Conservation (phyloP, 2,888 invertebrate species). For the Drosophila gaucha region DNA sequence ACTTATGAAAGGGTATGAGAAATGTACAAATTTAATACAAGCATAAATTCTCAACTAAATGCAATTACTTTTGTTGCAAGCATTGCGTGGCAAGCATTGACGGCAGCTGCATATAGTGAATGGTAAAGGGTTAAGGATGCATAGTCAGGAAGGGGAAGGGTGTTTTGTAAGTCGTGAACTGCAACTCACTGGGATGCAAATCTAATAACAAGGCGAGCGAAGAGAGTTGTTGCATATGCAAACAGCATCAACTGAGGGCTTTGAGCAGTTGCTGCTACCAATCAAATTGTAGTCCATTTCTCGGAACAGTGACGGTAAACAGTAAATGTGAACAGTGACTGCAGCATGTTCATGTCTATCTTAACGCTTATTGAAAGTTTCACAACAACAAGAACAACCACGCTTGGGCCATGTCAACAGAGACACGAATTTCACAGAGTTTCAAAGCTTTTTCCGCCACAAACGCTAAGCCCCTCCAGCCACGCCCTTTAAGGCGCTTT, state of each 20-base stretch:
- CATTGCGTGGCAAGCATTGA: too few species aligned
- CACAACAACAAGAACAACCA: slow-evolving; percentile 17
- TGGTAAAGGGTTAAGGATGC: slow-evolving; percentile 18
- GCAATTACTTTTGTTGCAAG: slow-evolving; percentile 70
- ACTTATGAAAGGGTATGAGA: slow-evolving; percentile 20
- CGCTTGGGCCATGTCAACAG: slow-evolving; percentile 9
- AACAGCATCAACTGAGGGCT: slow-evolving; percentile 34
- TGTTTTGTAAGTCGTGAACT: slow-evolving; percentile 15
- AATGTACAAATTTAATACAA: slow-evolving; percentile 36
- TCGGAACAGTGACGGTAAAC: slow-evolving; percentile 1
- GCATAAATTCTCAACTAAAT: slow-evolving; percentile 71
- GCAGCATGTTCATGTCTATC: slow-evolving; percentile 16
- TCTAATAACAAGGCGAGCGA: slow-evolving; percentile 66
- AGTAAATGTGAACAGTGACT: slow-evolving; percentile 17
- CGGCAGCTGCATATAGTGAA: slow-evolving; percentile 5
- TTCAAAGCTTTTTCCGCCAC: slow-evolving; percentile 39
- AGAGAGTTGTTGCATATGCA: slow-evolving; percentile 57
- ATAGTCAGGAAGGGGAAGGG: background rate
- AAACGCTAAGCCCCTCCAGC: background rate
- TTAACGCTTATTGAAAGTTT: slow-evolving; percentile 47
- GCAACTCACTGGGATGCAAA: slow-evolving; percentile 59
- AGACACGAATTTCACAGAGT: slow-evolving; percentile 55
- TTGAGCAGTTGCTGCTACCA: slow-evolving; percentile 34
- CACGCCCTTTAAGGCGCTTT: slow-evolving; percentile 14
- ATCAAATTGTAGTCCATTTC: slow-evolving; percentile 33